Base-by-base conservation (phyloP, 2,797 vertebrate genomes). In the Podarcis siculus region DNA sequence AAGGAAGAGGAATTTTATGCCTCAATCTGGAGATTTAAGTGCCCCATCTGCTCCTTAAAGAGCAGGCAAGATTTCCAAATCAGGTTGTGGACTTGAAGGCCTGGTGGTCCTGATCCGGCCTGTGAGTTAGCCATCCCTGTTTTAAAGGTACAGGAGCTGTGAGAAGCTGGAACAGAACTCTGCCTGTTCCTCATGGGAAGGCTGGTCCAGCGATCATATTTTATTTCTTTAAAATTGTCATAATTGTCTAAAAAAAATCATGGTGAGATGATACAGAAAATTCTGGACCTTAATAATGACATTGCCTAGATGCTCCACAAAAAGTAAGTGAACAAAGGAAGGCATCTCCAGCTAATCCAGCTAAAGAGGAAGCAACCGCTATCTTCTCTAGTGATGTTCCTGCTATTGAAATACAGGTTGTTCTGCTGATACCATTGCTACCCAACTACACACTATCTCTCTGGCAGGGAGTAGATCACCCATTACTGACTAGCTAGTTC, bases 401-500 rank as follows among this genome's bases (percentile, higher is more conserved):
- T 88, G 7, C 49, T 35, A 15, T 7, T 72, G 32, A 58, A 30
- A 61, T 25, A 35, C 4, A 85, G 17, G 13, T 32, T 81, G 55
- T 73, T 30, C 32, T 42, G 5, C 6, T 73, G 64, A 3, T 49
- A 79, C 58, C 76, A 30, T 25, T 80, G 23, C 17, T 87, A 27
- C 69, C n/a, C 23, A 85, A 12, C 21, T 64, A 72, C 45, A 39
- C 42, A 71, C 23, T 45, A 42, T 2, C 49, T 27, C 32, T 83
- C 45, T 88, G 12, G 21, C 69, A 81, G 66, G 37, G 19, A 72
- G 35, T 6, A 58, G 35, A 7, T 37, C 37, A 37, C n/a, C 79
- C 19, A n/a, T 72, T 77, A 83, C 7, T 35, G 58, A 77, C 73
- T 88, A 73, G 32, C 72, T 88, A 80, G 67, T 85, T 66, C 69